phyloP scores from a whole-genome alignment of 2,888 invertebrate species.

The Panzeria rudis region DNA sequence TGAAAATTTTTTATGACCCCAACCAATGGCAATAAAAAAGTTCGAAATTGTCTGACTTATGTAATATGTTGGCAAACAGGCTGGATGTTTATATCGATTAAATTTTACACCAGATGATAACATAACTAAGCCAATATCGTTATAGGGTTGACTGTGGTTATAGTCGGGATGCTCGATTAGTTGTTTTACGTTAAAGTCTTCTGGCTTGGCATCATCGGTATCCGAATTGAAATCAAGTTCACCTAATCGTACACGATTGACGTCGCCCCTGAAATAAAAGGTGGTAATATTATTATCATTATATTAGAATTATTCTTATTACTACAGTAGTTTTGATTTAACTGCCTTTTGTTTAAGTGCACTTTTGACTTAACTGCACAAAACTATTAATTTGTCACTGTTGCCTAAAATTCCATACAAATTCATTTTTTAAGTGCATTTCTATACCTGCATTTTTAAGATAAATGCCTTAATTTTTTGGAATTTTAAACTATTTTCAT shows the following conservation, averaged over 20 bases:
- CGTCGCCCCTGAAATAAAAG: conserved; percentile 75
- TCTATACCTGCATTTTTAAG: no score
- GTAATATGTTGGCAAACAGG: conserved; percentile 83
- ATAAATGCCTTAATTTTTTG: no score
- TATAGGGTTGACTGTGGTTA: conserved; percentile 79
- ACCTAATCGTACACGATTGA: conserved; percentile 79
- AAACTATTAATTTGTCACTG: no score
- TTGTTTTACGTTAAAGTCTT: conserved; percentile 78
- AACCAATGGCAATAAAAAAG: conserved; percentile 84
- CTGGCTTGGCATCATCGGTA: conserved; percentile 78
- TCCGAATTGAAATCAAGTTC: conserved; percentile 79
- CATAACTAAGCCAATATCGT: conserved; percentile 85
- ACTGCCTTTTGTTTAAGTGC: no score
- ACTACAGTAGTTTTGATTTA: no score
- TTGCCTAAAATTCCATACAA: no score
- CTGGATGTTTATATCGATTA: conserved; percentile 83
- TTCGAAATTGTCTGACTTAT: conserved; percentile 66
- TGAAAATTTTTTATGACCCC: conserved; percentile 84
- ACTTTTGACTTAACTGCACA: no score
- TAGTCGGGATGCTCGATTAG: conserved; percentile 82
- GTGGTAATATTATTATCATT: no score
- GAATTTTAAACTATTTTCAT: no score
- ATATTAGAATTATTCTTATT: no score
- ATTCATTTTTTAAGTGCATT: no score
- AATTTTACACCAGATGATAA: conserved; percentile 82